Conservation (phyloP, 2,113 vertebrate species). For the Abramis brama region DNA sequence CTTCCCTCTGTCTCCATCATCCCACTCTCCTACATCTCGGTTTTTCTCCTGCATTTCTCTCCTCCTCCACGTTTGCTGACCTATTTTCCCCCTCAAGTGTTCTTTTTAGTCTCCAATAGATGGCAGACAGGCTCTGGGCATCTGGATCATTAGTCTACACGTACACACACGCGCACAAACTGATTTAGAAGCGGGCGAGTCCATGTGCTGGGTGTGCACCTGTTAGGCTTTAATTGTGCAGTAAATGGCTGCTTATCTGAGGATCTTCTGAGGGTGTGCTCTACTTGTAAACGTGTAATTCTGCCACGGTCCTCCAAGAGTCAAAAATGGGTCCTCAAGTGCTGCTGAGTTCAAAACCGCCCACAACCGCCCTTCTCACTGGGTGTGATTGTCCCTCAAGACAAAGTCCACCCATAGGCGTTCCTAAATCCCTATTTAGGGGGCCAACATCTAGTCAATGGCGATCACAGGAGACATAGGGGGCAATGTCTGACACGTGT, state of each 20-base stretch:
- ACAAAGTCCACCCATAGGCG: neutral
- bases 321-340: conserved; percentile 4
- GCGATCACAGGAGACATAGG: neutral
- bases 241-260: conserved; percentile 46
- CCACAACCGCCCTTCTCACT: neutral
- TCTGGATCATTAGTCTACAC: conserved; percentile 30
- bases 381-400: conserved; percentile 24
- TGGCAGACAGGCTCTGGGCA: conserved; percentile 65
- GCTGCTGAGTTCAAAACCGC: neutral
- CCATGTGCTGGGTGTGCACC: conserved; percentile 60
- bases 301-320: neutral
- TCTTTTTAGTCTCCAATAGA: conserved; percentile 63
- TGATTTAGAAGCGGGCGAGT: conserved; percentile 59
- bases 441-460: neutral
- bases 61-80: conserved; percentile 55
- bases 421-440: neutral
- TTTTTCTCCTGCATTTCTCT: neutral
- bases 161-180: conserved; percentile 43
- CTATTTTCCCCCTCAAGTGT: conserved; percentile 59
- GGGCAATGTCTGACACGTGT: neutral
- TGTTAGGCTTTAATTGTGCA: conserved; percentile 44
- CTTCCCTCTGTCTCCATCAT: neutral
- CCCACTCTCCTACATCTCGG: neutral
- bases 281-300: conserved; percentile 33
- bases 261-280: conserved; percentile 29